These are phyloP conservation scores for Caerostris darwini DNA, from an alignment of 1,140 invertebrate species.

Conservation along the genomic window DNA sequence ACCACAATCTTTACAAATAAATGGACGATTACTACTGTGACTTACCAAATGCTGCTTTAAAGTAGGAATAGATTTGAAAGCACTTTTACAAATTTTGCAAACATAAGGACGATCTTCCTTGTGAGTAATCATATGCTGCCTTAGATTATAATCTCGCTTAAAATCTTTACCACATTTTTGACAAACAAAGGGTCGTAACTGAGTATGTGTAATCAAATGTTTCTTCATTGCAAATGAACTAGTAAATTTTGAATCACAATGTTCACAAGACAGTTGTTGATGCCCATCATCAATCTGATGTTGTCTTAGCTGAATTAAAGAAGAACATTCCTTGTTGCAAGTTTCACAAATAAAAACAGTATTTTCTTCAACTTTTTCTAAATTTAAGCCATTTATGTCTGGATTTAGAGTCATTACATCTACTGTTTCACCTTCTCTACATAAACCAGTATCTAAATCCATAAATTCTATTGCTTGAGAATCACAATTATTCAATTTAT, in stretches of 20 bases:
- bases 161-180: constrained; percentile 64
- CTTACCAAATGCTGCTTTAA: constrained; percentile 80
- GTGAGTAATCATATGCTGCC: constrained; percentile 64
- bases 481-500: background rate
- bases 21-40: constrained; percentile 80
- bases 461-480: background rate
- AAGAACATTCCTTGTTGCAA: constrained; percentile 2
- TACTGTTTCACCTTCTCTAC: background rate
- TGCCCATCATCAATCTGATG: constrained; percentile 7
- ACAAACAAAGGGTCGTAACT: constrained; percentile 56
- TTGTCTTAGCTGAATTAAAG: background rate
- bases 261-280: constrained; percentile 54
- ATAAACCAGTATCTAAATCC: constrained; percentile 29
- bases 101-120: constrained; percentile 63
- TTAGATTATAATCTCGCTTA: constrained; percentile 48
- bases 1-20: constrained; percentile 76
- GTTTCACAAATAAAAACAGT: constrained; percentile 2
- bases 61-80: constrained; percentile 59
- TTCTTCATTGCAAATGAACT: constrained; percentile 7
- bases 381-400: background rate
- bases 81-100: constrained; percentile 61
- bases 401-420: constrained; percentile 19
- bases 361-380: background rate
- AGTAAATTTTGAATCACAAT: constrained; percentile 64
- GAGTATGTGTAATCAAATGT: constrained; percentile 45